These are phyloP conservation scores for Gopherus evgoodei DNA, from an alignment of 2,113 vertebrate species.

Conservation along the genomic window DNA sequence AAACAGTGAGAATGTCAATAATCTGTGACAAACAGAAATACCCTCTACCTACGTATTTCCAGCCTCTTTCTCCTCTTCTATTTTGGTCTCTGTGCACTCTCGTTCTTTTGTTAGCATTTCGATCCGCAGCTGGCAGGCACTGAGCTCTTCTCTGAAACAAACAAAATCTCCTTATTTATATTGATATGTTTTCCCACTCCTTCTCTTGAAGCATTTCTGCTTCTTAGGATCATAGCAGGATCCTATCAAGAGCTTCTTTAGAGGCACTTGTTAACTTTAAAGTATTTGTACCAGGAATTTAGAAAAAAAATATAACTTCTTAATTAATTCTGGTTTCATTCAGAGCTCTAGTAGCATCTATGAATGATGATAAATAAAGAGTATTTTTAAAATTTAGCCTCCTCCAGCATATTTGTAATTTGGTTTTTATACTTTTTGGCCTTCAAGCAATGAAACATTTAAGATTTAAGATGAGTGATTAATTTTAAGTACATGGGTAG, in stretches of 20 bases:
- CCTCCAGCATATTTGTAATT: background rate
- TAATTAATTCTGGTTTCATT: background rate
- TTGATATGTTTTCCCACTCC: background rate
- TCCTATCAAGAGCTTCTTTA: no score
- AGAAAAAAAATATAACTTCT: background rate
- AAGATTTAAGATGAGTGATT: background rate
- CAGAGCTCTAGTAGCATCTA: background rate
- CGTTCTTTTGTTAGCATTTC: slow-evolving; percentile 77
- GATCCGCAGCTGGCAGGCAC: slow-evolving; percentile 76
- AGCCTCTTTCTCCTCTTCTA: slow-evolving; percentile 71
- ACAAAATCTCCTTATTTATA: accelerated
- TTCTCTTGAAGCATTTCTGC: background rate
- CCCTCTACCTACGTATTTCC: slow-evolving; percentile 81
- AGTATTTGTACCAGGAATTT: background rate
- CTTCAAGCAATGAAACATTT: background rate
- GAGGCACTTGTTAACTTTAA: background rate
- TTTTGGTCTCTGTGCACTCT: slow-evolving; percentile 75
- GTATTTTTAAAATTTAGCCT: background rate
- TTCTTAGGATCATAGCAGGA: background rate
- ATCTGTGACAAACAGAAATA: background rate
- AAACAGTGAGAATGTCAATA: background rate
- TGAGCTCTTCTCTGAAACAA: slow-evolving; percentile 77
- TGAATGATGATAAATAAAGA: background rate
- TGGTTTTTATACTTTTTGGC: background rate
- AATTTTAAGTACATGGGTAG: background rate